Evolutionary conservation across 2,113 vertebrate species (phyloP).

Genomic region (Ceyx cyanopectus): DNA sequence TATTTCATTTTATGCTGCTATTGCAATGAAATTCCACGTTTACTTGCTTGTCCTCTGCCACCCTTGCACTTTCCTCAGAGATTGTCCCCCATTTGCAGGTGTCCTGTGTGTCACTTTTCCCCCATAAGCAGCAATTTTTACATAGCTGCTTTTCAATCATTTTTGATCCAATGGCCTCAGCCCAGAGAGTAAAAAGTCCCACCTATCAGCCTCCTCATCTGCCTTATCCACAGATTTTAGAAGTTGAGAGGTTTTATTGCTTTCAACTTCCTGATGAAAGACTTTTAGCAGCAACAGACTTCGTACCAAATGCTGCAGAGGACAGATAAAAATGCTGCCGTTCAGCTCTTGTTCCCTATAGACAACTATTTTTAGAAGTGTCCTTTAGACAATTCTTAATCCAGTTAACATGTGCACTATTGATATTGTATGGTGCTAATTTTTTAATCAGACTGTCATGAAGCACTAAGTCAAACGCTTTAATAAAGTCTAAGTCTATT

Average conservation of each 20-base stretch:
- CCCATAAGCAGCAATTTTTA: not conserved
- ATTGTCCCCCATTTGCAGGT: not conserved
- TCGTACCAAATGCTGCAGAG: conserved; percentile 7
- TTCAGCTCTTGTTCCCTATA: not conserved
- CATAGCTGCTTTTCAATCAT: not conserved
- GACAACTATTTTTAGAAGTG: conserved; percentile 2
- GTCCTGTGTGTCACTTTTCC: not conserved
- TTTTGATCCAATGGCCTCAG: not conserved
- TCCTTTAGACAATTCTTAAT: conserved; percentile 50
- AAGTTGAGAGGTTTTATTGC: not conserved
- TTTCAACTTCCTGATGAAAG: not conserved
- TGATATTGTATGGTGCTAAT: conserved; percentile 47
- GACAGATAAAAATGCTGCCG: conserved; percentile 49
- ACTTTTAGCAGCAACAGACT: not conserved
- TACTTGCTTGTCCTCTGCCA: not conserved
- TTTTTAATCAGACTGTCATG: conserved; percentile 64
- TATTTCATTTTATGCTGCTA: not conserved
- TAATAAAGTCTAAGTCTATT: conserved; percentile 46
- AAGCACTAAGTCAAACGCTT: conserved; percentile 41
- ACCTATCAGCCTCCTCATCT: not conserved
- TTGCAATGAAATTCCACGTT: not conserved
- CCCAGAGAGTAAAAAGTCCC: not conserved
- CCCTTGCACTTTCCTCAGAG: not conserved
- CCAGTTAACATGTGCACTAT: conserved; percentile 35
- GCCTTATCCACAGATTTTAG: not conserved